Percentiles rank a stretch among this genome's conserved stretches.
Conservation (phyloP, 1,140 invertebrate genomes). For the Diorhabda elongata region DNA sequence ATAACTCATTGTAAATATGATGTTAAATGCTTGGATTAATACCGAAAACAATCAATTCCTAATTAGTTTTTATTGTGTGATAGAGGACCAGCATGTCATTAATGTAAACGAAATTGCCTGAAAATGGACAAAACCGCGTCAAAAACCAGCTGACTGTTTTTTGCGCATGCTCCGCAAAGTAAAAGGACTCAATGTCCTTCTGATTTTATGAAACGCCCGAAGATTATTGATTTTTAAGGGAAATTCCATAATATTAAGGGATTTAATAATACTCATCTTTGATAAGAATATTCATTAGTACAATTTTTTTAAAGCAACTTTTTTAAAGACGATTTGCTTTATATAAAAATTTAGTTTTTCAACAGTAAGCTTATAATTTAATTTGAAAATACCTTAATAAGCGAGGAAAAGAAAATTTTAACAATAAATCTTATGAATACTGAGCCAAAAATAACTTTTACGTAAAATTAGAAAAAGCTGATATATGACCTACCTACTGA, state of each 20-base stretch:
- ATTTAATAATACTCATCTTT: too few relatives aligned
- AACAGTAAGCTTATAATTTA: too few relatives aligned
- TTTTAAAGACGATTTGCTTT: too few relatives aligned
- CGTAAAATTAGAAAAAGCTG: not conserved
- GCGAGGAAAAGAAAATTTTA: too few relatives aligned
- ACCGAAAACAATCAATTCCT: not conserved
- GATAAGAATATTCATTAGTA: too few relatives aligned
- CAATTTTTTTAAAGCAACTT: too few relatives aligned
- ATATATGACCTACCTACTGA: not conserved
- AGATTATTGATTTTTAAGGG: constrained; percentile 41
- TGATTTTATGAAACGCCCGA: constrained; percentile 36
- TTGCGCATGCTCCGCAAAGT: constrained; percentile 29
- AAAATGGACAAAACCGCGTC: constrained; percentile 13
- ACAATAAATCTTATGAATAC: not conserved
- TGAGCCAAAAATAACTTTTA: not conserved
- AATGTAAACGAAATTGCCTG: constrained; percentile 34
- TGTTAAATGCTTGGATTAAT: too few relatives aligned
- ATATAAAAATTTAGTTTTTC: too few relatives aligned
- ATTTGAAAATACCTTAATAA: too few relatives aligned
- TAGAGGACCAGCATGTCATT: constrained; percentile 25
- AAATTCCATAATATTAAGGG: constrained; percentile 5
- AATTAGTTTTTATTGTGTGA: not conserved
- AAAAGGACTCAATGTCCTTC: constrained; percentile 27
- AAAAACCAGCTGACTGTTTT: constrained; percentile 36
- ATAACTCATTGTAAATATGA: not conserved